Conservation (phyloP, 2,113 vertebrate genomes). For the Brachypteracias leptosomus region DNA sequence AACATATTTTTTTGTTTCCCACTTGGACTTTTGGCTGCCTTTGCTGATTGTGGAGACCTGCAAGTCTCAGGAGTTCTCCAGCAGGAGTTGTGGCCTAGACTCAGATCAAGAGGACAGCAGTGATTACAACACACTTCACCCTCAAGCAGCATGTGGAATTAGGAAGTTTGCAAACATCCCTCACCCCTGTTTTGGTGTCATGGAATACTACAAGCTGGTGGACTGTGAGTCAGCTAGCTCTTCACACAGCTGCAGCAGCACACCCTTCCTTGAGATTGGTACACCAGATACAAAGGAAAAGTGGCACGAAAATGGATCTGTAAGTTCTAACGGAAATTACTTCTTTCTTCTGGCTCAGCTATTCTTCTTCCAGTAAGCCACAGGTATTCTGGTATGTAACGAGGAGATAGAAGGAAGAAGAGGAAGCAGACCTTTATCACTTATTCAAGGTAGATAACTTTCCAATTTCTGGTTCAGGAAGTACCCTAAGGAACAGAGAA, state of each 20-base stretch:
- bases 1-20: not conserved
- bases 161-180: not conserved
- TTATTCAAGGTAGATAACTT: not conserved
- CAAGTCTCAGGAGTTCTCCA: not conserved
- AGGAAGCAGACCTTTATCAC: not conserved
- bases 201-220: not conserved
- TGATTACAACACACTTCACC: not conserved
- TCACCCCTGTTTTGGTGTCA: not conserved
- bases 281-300: not conserved
- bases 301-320: not conserved
- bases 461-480: conserved; percentile 9
- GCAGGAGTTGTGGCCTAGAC: conserved; percentile 12
- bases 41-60: not conserved
- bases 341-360: not conserved
- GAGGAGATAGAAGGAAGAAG: not conserved
- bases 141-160: conserved; percentile 1
- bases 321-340: not conserved
- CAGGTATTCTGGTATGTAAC: not conserved
- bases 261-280: not conserved
- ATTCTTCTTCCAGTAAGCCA: not conserved
- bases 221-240: not conserved
- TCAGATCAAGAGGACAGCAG: conserved; percentile 16
- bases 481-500: not conserved
- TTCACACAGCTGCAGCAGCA: not conserved
- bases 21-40: conserved; percentile 12